A percentile compares a stretch with the other conserved stretches of the same genome.
phyloP scores from a whole-genome alignment of 2,888 invertebrate species.

The Anthrax anthrax region DNA sequence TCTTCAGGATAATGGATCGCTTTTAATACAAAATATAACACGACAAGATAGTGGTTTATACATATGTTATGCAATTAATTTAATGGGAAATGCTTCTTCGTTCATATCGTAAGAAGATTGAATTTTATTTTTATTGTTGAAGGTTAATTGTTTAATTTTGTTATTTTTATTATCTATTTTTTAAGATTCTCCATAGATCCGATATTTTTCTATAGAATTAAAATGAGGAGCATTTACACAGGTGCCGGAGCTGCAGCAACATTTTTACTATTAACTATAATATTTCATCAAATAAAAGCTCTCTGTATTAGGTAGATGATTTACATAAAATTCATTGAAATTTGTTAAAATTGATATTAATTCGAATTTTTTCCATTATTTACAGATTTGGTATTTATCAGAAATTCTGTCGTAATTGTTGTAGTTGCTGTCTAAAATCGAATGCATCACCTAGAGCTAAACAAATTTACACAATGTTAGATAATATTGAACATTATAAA shows the following conservation, averaged over 20 bases:
- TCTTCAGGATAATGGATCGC: constrained; percentile 61
- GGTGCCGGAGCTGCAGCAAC: constrained; percentile 66
- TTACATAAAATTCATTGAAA: background rate
- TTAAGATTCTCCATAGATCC: constrained; percentile 66
- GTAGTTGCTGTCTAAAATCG: constrained; percentile 61
- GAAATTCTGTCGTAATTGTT: constrained; percentile 43
- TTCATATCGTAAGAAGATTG: constrained; percentile 40
- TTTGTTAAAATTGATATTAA: background rate
- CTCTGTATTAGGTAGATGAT: background rate
- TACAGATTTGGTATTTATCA: constrained; percentile 52
- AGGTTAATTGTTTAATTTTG: too few relatives aligned
- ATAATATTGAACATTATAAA: constrained; percentile 82
- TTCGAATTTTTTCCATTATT: background rate
- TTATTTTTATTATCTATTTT: background rate
- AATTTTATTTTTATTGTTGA: background rate
- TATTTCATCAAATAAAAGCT: constrained; percentile 34
- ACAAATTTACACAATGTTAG: constrained; percentile 76
- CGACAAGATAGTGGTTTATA: constrained; percentile 75
- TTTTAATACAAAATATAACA: constrained; percentile 54
- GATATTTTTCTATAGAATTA: constrained; percentile 65
- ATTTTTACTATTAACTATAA: constrained; percentile 65
- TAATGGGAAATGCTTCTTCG: constrained; percentile 62
- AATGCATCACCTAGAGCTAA: constrained; percentile 62
- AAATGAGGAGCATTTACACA: constrained; percentile 68
- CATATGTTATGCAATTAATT: constrained; percentile 73